phyloP scores from a whole-genome alignment of 2,113 vertebrate genomes.

The Pluvianellus socialis region DNA sequence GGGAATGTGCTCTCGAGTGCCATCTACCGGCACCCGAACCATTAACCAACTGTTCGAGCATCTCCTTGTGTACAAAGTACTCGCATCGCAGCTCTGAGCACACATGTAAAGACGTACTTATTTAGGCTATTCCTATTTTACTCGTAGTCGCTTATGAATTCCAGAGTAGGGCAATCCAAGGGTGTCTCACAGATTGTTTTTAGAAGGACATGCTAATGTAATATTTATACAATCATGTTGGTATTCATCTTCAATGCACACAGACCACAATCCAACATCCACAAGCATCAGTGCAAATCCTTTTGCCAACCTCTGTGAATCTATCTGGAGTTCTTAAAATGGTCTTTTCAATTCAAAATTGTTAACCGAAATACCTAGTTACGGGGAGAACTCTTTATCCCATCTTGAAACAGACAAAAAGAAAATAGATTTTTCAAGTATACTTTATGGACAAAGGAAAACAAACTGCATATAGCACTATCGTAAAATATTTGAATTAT shows the following conservation, averaged over 20 bases:
- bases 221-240: background rate
- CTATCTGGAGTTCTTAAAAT: background rate
- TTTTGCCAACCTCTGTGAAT: background rate
- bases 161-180: background rate
- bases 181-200: background rate
- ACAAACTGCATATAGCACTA: background rate
- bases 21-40: background rate
- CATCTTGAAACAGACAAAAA: background rate
- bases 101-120: background rate
- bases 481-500: background rate
- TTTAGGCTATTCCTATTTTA: background rate
- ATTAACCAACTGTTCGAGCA: background rate
- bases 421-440: background rate
- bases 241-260: background rate
- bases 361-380: background rate
- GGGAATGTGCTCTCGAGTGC: background rate
- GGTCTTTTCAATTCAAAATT: background rate
- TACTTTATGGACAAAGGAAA: background rate
- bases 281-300: background rate
- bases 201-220: background rate
- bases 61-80: background rate
- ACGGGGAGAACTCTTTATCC: background rate
- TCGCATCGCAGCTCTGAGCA: background rate
- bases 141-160: background rate
- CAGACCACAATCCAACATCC: background rate